Percentiles rank a stretch among this genome's conserved stretches.
Evolutionary conservation across 2,113 vertebrate species (phyloP).

Genomic region (Malaclemys terrapin): DNA sequence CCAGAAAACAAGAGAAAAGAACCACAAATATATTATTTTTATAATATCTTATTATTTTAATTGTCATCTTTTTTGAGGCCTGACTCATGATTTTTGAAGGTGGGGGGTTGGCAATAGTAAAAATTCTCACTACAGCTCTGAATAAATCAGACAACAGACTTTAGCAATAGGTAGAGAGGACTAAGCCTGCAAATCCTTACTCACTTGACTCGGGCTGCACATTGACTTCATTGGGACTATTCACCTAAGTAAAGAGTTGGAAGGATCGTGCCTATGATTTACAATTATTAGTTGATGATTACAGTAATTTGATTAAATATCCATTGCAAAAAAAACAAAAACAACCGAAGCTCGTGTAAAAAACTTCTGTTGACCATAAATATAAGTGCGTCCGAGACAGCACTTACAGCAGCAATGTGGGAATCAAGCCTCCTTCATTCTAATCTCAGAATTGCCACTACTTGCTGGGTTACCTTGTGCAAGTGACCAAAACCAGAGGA

Average conservation of each 20-base stretch:
- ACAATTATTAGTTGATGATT: not conserved
- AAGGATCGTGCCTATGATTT: not conserved
- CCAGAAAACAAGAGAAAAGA: not conserved
- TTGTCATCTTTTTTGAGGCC: conserved; percentile 7
- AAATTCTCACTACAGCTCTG: conserved; percentile 8
- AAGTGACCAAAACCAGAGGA: conserved; percentile 48
- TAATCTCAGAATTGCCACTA: not conserved
- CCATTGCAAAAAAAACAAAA: not conserved
- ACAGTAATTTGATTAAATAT: conserved; percentile 2
- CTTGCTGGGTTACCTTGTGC: conserved; percentile 3
- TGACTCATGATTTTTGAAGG: not conserved
- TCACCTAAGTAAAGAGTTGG: conserved; percentile 13
- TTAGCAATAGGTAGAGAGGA: conserved; percentile 28
- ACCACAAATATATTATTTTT: not conserved
- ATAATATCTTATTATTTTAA: not conserved
- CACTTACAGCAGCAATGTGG: not conserved
- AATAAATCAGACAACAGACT: conserved; percentile 46
- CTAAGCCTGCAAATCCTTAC: not conserved
- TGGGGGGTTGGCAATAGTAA: not conserved
- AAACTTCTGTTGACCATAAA: not conserved
- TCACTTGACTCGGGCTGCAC: conserved; percentile 27
- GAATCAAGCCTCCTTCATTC: conserved; percentile 4
- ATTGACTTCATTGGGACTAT: conserved; percentile 25
- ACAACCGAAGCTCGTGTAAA: not conserved
- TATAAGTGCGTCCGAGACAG: conserved; percentile 9